Base-by-base conservation (phyloP, 2,888 invertebrate species). In the Ceraclea dissimilis region DNA sequence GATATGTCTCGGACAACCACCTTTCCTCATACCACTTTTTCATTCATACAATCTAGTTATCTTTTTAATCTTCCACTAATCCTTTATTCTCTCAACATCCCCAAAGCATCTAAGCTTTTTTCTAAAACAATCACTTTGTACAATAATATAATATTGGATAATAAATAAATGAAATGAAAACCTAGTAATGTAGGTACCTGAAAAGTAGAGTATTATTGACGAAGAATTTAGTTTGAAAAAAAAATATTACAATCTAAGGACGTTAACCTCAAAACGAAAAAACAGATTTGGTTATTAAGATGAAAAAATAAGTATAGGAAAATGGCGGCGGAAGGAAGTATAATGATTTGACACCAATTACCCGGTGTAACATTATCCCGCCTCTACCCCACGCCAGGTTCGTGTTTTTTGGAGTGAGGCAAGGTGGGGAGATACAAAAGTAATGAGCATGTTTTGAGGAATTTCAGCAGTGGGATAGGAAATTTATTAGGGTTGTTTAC, bases 391-490 rank as follows among this genome's bases (percentile, higher is more conserved):
- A 39, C 5, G 8, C 39, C 39, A 16, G 13, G 39, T 39, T 39
- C 39, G 39, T 39, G 39, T 39, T 39, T 39, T 13, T 8, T 13
- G 39, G 39, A 16, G 13, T 8, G 16, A 13, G 2, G 8, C 2
- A n/a, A 8, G 26, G 46, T 18, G 46, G 51, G 48, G 48, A 47
- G 51, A 51, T 58, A 58, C 54, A 54, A 44, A 56, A 54, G 59
- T 57, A 61, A 61, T 57, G 61, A 61, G 61, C 39, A 8, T 39
- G 48, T 46, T 54, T 26, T 49, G 55, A 52, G 56, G 54, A 48
- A 39, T 39, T 39, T 39, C 39, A 39, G 16, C 39, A 39, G 16
- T 39, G 16, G 26, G 26, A 26, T 26, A 10, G 26, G 26, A 26
- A 26, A 26, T 26, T 4, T 26, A 26, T 26, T 16, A 13, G 39